Evolutionary conservation across 2,797 vertebrate species (phyloP), one percentile per base, ranked within the genome.

Genomic region (Poecilia gillii): DNA sequence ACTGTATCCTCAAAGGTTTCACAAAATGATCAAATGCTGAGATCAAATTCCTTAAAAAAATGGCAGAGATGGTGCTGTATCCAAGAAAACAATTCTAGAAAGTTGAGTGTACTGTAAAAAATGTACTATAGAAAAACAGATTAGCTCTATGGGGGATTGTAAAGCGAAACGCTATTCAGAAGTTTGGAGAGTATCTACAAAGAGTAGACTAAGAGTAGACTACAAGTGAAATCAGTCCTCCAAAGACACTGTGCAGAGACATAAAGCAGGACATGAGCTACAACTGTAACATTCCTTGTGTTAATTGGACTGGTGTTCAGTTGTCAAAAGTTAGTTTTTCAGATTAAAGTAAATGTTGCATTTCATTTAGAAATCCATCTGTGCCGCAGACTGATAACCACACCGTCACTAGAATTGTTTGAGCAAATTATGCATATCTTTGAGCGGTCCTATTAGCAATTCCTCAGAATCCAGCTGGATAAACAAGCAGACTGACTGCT

Each of bases 321-420:
- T 70, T 70, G 39, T 70, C 23, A 41, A 13, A 43, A 70, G 18
- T 66, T 3, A 18, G 3, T 20, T 36, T 25, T 70, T 43, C 36
- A 43, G 39, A 70, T 41, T 25, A 70, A 70, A n/a, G 66, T 43
- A 70, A 70, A 70, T 70, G 9, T 43, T 68, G 20, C 64, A 43
- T 70, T 41, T 70, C 8, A 70, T 43, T 70, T 70, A 43, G 39
- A 70, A 41, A 70, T 43, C 39, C 4, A 25, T 70, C 36, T 9
- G 23, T 70, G 4, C 18, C 36, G 41, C 36, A 68, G 64, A 33
- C 20, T 12, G 64, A 43, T 70, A 20, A 41, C 9, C 11, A 41
- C 39, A 43, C 66, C 13, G 39, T 43, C 23, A 70, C 9, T 70
- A 25, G 9, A 39, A n/a, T 25, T 41, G 23, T 68, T 68, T 11